Conservation (phyloP, 1,140 invertebrate species). For the Drosophila jambulina region DNA sequence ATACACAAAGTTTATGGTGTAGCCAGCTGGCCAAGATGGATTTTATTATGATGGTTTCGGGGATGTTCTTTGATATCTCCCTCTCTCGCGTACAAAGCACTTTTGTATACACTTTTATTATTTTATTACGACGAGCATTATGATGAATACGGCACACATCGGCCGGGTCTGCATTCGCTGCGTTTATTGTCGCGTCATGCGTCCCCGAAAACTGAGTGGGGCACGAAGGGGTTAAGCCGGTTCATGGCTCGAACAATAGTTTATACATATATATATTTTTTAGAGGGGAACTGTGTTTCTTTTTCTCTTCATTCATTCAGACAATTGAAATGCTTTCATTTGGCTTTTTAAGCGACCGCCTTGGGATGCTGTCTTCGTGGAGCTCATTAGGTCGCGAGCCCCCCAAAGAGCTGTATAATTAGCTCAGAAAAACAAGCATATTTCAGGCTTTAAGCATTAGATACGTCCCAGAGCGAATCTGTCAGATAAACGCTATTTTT, state of each 20-base stretch:
- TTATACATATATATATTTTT: conserved; percentile 26
- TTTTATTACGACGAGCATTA: conserved; percentile 57
- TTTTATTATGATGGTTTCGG: conserved; percentile 46
- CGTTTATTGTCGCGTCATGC: conserved; percentile 64
- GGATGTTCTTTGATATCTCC: conserved; percentile 54
- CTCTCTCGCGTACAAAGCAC: conserved; percentile 35
- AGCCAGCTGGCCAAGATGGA: conserved; percentile 61
- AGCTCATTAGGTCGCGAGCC: conserved; percentile 69
- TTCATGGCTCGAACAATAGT: conserved; percentile 40
- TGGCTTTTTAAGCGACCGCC: conserved; percentile 46
- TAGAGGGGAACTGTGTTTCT: conserved; percentile 2
- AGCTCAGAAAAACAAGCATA: conserved; percentile 42
- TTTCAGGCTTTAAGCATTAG: conserved; percentile 26
- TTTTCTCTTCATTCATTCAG: conserved; percentile 34
- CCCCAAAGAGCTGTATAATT: conserved; percentile 71
- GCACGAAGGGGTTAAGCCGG: conserved; percentile 37
- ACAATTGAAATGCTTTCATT: conserved; percentile 74
- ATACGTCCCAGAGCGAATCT: conserved; percentile 49
- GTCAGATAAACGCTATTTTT: conserved; percentile 73
- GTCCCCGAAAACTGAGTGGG: conserved; percentile 37
- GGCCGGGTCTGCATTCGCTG: conserved; percentile 32
- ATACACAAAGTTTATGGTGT: conserved; percentile 50
- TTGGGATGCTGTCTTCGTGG: conserved; percentile 25
- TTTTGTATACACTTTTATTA: conserved; percentile 69
- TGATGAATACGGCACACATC: conserved; percentile 26